Conservation (phyloP, 2,888 invertebrate genomes). For the Amorpha juglandis region DNA sequence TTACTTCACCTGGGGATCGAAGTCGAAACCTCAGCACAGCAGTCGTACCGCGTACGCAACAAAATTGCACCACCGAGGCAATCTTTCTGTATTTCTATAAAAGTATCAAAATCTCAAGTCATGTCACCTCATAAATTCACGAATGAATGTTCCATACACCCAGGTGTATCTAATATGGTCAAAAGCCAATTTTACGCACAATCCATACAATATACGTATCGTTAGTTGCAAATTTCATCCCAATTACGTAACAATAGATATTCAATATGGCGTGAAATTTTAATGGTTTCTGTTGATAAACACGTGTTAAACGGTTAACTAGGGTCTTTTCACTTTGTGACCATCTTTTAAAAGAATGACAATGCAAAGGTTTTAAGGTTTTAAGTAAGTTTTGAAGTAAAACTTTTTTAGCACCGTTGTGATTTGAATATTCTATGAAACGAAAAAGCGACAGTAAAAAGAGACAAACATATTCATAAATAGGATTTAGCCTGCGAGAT, state of each 20-base stretch:
- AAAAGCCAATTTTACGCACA: constrained; percentile 17
- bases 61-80: too few relatives aligned
- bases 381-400: too few relatives aligned
- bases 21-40: too few relatives aligned
- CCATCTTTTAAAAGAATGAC: not conserved
- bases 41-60: too few relatives aligned
- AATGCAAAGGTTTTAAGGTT: not conserved
- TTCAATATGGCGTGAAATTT: constrained; percentile 23
- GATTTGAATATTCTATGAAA: too few relatives aligned
- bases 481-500: too few relatives aligned
- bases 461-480: too few relatives aligned
- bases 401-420: too few relatives aligned
- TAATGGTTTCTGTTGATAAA: constrained; percentile 24
- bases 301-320: constrained; percentile 20
- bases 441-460: too few relatives aligned
- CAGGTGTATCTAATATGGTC: constrained; percentile 8
- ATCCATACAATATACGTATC: not conserved
- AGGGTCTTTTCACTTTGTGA: not conserved
- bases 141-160: not conserved
- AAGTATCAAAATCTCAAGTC: not conserved
- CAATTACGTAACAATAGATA: constrained; percentile 12
- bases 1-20: too few relatives aligned
- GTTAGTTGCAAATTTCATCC: constrained; percentile 11
- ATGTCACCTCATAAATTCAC: not conserved
- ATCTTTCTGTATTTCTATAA: too few relatives aligned